A percentile compares a stretch with the other conserved stretches of the same genome.
phyloP scores from a whole-genome alignment of 2,797 vertebrate genomes.

The Karalla daura region DNA sequence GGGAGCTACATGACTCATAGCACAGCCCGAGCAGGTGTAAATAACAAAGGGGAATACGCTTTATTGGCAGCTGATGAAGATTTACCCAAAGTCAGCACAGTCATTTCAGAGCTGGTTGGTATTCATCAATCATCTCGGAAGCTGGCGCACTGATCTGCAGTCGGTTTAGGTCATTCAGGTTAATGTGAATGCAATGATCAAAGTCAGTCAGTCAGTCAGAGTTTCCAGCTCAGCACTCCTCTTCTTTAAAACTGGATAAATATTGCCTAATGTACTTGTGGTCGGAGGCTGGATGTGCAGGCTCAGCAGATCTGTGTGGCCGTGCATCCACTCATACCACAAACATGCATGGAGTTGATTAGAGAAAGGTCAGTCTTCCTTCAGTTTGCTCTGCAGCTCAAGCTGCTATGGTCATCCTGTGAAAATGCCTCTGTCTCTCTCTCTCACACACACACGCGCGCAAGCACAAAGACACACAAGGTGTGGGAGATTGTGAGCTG shows the following conservation, averaged over 20 bases:
- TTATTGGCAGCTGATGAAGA: constrained; percentile 42
- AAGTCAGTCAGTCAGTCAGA: constrained; percentile 35
- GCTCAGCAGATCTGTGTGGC: constrained; percentile 17
- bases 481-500: neutral
- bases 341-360: constrained; percentile 40
- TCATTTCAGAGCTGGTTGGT: constrained; percentile 31
- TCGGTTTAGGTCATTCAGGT: constrained; percentile 62
- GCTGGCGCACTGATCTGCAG: constrained; percentile 31
- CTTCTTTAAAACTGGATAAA: constrained; percentile 57
- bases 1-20: neutral
- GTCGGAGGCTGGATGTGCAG: constrained; percentile 26
- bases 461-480: neutral
- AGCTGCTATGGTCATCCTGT: constrained; percentile 1
- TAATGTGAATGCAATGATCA: constrained; percentile 70
- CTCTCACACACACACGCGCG: neutral
- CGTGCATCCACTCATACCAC: constrained; percentile 27
- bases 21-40: constrained; percentile 6
- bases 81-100: constrained; percentile 30
- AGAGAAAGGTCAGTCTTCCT: constrained; percentile 57
- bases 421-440: neutral
- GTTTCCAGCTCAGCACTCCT: constrained; percentile 43
- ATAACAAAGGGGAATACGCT: constrained; percentile 8
- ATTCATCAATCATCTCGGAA: constrained; percentile 61
- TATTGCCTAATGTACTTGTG: constrained; percentile 33
- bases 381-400: constrained; percentile 39